These are phyloP conservation scores for Leptogaster cylindrica DNA, from an alignment of 2,888 invertebrate genomes.

Conservation along the genomic window DNA sequence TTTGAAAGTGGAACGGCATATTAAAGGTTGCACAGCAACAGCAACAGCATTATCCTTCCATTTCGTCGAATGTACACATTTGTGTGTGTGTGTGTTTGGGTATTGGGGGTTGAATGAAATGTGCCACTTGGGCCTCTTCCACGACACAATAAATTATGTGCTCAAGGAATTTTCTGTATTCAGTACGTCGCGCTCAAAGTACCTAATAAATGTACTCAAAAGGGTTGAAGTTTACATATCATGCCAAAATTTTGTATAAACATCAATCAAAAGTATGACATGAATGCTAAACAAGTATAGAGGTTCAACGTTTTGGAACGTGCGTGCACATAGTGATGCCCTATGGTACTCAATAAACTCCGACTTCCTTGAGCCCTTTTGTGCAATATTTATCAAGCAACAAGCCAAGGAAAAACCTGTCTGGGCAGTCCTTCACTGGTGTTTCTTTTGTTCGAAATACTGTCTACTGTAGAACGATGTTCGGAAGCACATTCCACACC, in stretches of 20 bases:
- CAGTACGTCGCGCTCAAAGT: conserved; percentile 15
- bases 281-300: conserved; percentile 37
- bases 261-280: conserved; percentile 41
- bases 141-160: not conserved
- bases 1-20: no score
- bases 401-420: conserved; percentile 1
- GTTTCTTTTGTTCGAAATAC: no score
- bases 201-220: conserved; percentile 40
- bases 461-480: no score
- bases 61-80: no score
- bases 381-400: conserved; percentile 2
- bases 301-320: not conserved
- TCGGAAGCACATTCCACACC: no score
- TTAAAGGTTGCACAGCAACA: no score
- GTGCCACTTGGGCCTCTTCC: no score
- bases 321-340: not conserved
- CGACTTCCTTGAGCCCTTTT: not conserved
- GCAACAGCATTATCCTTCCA: no score
- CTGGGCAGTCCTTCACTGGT: no score
- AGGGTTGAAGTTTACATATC: conserved; percentile 16
- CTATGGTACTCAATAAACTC: conserved; percentile 5
- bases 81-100: not conserved
- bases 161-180: conserved; percentile 25
- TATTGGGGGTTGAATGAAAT: no score
- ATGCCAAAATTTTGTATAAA: conserved; percentile 36